Conservation (phyloP, 1,140 invertebrate species). For the Charaxes varanes region DNA sequence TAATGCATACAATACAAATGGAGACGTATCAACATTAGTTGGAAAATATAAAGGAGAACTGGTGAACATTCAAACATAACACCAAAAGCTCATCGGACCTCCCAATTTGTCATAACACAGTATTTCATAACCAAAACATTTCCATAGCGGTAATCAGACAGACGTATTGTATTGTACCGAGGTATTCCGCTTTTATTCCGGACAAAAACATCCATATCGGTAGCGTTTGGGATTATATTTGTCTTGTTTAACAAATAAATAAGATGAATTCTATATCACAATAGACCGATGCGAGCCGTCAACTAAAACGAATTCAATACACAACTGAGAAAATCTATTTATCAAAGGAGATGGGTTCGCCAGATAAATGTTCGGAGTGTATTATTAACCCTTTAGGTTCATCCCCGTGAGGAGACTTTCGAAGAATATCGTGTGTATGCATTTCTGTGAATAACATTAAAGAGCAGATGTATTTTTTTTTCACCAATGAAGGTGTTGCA, state of each 20-base stretch:
- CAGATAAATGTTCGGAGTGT: conserved; percentile 53
- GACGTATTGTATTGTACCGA: conserved; percentile 43
- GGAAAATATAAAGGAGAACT: conserved; percentile 9
- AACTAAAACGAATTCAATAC: conserved; percentile 44
- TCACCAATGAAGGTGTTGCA: no score
- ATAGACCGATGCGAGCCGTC: conserved; percentile 41
- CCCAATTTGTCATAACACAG: conserved; percentile 66
- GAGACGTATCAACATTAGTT: no score
- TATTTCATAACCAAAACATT: conserved; percentile 65
- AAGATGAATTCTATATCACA: conserved; percentile 59
- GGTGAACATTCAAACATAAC: not conserved
- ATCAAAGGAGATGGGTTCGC: conserved; percentile 56
- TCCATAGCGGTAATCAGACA: conserved; percentile 43
- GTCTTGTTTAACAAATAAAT: conserved; percentile 67
- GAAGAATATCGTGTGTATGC: conserved; percentile 13
- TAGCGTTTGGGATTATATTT: conserved; percentile 60
- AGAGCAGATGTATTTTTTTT: conserved; percentile 10
- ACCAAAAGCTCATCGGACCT: conserved; percentile 41
- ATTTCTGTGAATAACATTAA: conserved; percentile 16
- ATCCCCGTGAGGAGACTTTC: conserved; percentile 7
- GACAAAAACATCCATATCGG: conserved; percentile 64
- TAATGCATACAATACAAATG: no score
- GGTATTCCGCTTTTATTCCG: conserved; percentile 48
- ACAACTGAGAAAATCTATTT: conserved; percentile 58
- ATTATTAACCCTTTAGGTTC: conserved; percentile 60